Percentiles rank a stretch among this genome's conserved stretches.
These are phyloP conservation scores for Dendrocincla tyrannina DNA, from an alignment of 2,797 vertebrate species.

Conservation along the genomic window DNA sequence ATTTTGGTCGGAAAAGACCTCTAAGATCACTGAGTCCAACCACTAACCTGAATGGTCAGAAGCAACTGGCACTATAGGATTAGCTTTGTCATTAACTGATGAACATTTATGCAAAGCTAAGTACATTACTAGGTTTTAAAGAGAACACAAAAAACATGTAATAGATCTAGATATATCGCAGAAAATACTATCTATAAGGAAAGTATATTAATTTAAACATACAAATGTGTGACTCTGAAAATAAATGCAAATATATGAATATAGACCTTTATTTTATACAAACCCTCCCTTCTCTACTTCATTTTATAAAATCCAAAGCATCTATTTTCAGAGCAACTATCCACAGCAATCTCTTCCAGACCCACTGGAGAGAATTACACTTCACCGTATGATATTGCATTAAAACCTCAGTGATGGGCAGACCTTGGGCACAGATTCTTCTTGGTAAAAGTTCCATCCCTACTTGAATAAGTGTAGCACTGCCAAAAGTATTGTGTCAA, in stretches of 20 bases:
- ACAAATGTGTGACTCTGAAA: background rate
- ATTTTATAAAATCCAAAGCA: background rate
- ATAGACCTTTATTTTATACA: background rate
- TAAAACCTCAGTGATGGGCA: background rate
- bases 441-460: background rate
- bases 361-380: background rate
- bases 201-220: background rate
- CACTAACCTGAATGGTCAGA: background rate
- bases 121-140: background rate
- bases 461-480: background rate
- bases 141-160: rapidly evolving
- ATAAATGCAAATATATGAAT: background rate
- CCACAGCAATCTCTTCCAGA: background rate
- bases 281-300: background rate
- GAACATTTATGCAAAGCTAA: background rate
- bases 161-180: background rate
- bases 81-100: background rate
- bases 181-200: background rate
- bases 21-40: background rate
- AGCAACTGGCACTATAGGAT: background rate
- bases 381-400: background rate
- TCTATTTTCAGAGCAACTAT: background rate
- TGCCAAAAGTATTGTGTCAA: background rate
- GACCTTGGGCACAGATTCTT: background rate
- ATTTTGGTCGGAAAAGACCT: background rate